Evolutionary conservation across 1,140 invertebrate species (phyloP).

Genomic region (Drosophila pectinifera): DNA sequence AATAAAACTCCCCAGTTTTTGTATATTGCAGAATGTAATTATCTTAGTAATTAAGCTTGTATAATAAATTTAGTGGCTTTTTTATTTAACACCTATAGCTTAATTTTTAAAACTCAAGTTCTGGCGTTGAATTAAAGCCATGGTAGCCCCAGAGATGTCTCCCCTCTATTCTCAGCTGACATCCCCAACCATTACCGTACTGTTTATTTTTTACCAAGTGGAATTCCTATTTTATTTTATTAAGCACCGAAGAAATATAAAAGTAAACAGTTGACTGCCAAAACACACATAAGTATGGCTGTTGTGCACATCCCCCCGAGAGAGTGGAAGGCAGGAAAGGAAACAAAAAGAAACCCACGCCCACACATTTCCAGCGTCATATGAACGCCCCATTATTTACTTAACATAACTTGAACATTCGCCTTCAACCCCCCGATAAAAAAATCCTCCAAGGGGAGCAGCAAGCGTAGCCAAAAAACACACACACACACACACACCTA

Average conservation of each 20-base stretch:
- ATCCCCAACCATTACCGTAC: neutral
- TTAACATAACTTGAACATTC: slow-evolving; percentile 83
- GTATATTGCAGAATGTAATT: too few species aligned
- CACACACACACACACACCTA: slow-evolving; percentile 28
- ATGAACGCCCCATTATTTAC: slow-evolving; percentile 83
- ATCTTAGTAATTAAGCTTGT: too few species aligned
- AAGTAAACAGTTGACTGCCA: slow-evolving; percentile 77
- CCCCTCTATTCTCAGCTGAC: slow-evolving; percentile 20
- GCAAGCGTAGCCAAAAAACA: slow-evolving; percentile 61
- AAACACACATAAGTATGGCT: slow-evolving; percentile 44
- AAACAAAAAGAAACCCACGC: slow-evolving; percentile 37
- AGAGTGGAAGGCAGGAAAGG: neutral
- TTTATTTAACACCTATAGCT: too few species aligned
- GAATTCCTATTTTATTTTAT: slow-evolving; percentile 79
- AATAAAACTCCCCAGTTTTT: too few species aligned
- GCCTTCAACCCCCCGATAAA: slow-evolving; percentile 41
- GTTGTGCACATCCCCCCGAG: slow-evolving; percentile 24
- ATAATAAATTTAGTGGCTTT: too few species aligned
- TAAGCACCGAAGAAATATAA: slow-evolving; percentile 73
- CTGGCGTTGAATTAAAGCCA: neutral
- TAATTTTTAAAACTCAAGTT: too few species aligned
- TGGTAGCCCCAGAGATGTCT: slow-evolving; percentile 24
- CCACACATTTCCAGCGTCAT: slow-evolving; percentile 62
- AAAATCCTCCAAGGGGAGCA: slow-evolving; percentile 39
- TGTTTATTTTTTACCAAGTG: slow-evolving; percentile 48